These are phyloP conservation scores for Orycteropus afer DNA, from an alignment of 2,113 vertebrate genomes.

Conservation along the genomic window DNA sequence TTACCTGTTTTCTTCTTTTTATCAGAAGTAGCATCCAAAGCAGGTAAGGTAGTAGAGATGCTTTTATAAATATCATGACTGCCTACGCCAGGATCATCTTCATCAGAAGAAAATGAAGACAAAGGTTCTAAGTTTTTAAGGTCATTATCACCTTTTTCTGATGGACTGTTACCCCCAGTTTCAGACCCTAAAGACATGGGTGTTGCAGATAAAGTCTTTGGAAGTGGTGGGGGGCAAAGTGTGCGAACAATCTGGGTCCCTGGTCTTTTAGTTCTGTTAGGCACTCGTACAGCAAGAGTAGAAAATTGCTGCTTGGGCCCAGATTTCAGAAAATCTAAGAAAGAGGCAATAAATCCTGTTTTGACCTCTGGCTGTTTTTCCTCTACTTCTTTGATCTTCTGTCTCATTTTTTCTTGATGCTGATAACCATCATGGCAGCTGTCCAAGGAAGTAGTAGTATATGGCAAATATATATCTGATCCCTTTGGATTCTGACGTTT, in stretches of 20 bases:
- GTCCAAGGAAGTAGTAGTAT: constrained; percentile 87
- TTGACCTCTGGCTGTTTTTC: constrained; percentile 99
- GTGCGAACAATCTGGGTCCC: constrained; percentile 87
- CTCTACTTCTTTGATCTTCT: constrained; percentile 98
- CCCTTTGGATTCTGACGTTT: constrained; percentile 93
- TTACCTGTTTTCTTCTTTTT: constrained; percentile 93
- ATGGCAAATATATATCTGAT: constrained; percentile 88
- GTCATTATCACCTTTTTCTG: constrained; percentile 92
- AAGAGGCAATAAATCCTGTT: constrained; percentile 98
- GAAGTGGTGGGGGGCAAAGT: constrained; percentile 85
- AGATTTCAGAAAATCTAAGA: constrained; percentile 98
- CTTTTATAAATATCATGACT: constrained; percentile 95
- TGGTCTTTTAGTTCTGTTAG: constrained; percentile 92
- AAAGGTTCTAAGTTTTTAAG: constrained; percentile 94
- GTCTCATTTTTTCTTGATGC: constrained; percentile 97
- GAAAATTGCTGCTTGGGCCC: constrained; percentile 97
- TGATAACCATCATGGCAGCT: constrained; percentile 92
- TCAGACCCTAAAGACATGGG: constrained; percentile 84
- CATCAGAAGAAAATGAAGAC: constrained; percentile 97
- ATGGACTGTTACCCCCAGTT: constrained; percentile 82
- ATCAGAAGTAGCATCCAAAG: constrained; percentile 92
- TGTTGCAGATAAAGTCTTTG: constrained; percentile 83
- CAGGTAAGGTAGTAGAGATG: constrained; percentile 91
- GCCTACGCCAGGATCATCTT: constrained; percentile 94
- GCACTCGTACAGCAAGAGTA: constrained; percentile 91